Base-by-base conservation (phyloP, 2,888 invertebrate species). In the Neoaliturus tenellus region DNA sequence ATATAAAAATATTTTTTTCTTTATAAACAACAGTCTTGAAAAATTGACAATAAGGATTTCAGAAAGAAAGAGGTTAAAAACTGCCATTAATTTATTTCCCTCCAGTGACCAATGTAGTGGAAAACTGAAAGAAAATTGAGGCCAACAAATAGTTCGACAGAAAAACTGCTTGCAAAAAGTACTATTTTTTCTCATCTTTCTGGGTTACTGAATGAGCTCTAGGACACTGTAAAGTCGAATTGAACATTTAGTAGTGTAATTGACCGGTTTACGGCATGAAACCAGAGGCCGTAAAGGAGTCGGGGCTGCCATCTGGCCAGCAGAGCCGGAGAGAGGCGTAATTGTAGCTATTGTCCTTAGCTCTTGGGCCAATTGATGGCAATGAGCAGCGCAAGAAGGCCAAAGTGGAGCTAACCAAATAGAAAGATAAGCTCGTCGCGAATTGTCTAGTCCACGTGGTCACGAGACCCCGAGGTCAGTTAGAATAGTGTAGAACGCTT, bases 331-430 rank as follows among this genome's bases (percentile, higher is more conserved):
- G n/a, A n/a, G 14, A 14, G 17, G 28, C 35, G 51, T 82, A 73
- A 73, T 73, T 82, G 78, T 44, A 25, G 44, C 75, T 14, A 83
- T 69, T 80, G 80, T 83, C 83, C 67, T 48, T 35, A 83, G 83
- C 83, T 78, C 83, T 83, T 78, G 35, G 44, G 69, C 83, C 83
- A 83, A 83, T 83, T 83, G 83, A 83, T 14, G 58, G 23, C 83
- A 80, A 83, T 75, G 51, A 80, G 67, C 78, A n/a, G 41, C 75
- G 48, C 41, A 62, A 62, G 67, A 48, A 81, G 33, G 67, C 20
- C 81, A 62, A 62, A 41, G 78, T 78, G 41, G 58, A 28, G 20
- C 78, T 83, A 75, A 75, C 58, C 75, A 58, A 83, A 75, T 83
- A 58, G 75, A 67, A 83, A 83, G 80, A 83, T 83, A 80, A 80